A percentile compares a stretch with the other conserved stretches of the same genome.
Conservation (phyloP, 1,140 invertebrate species). For the Neodiprion fabricii region DNA sequence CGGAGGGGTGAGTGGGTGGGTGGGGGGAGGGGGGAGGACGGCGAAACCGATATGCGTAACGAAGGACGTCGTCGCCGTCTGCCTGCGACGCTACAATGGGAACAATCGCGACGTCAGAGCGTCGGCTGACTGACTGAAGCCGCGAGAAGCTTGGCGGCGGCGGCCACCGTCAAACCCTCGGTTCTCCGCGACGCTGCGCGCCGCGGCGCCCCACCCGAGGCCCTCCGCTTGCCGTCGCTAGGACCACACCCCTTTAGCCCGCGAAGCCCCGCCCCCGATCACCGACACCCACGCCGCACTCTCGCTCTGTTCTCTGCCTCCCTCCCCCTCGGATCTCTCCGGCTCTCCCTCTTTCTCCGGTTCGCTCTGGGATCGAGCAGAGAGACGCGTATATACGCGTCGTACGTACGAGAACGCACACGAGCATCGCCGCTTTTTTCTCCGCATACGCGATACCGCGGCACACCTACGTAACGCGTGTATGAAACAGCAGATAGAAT, state of each 20-base stretch:
- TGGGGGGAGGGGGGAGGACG: constrained; percentile 21
- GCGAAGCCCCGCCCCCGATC: constrained; percentile 44
- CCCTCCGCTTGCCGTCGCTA: constrained; percentile 17
- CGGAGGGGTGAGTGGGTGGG: constrained; percentile 14
- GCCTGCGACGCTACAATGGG: constrained; percentile 44
- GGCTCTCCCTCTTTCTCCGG: constrained; percentile 10
- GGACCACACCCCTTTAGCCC: constrained; percentile 47
- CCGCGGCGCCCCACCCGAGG: constrained; percentile 11
- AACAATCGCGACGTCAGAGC: constrained; percentile 54
- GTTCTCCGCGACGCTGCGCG: constrained; percentile 10
- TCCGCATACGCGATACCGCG: too few relatives aligned
- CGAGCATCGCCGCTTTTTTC: too few relatives aligned
- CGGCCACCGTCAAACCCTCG: constrained; percentile 35
- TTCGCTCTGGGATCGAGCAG: neutral
- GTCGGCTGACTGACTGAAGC: constrained; percentile 54
- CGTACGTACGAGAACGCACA: too few relatives aligned
- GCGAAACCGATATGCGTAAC: constrained; percentile 5
- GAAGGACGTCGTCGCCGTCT: neutral
- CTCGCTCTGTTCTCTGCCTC: constrained; percentile 21
- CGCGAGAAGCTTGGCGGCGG: constrained; percentile 34
- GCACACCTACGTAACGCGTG: too few relatives aligned
- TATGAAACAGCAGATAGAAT: too few relatives aligned
- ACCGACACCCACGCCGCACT: constrained; percentile 44
- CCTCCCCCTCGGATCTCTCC: constrained; percentile 22
- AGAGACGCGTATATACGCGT: neutral